Conservation (phyloP, 2,797 vertebrate genomes). For the Urosaurus nigricauda region DNA sequence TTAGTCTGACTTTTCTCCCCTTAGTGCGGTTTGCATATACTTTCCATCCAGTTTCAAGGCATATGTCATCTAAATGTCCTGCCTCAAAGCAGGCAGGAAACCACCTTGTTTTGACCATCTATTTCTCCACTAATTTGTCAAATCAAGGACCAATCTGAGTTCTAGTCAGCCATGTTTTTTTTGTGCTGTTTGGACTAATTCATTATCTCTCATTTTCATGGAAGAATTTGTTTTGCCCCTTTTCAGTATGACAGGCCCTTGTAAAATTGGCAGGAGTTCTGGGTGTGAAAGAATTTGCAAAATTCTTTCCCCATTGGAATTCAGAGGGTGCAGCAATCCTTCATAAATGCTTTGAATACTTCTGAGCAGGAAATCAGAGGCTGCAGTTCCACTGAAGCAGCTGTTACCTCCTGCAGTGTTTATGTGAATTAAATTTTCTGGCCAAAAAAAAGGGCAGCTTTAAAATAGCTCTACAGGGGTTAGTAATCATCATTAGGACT, state of each 20-base stretch:
- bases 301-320: background rate
- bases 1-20: no score
- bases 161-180: background rate
- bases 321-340: background rate
- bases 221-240: background rate
- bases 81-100: no score
- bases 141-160: background rate
- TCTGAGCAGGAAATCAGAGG: background rate
- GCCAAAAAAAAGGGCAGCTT: no score
- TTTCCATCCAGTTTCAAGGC: no score
- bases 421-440: fast-evolving
- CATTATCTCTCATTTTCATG: background rate
- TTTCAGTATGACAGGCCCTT: fast-evolving
- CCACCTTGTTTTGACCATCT: no score
- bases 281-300: background rate
- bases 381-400: background rate
- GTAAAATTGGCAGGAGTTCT: background rate
- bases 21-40: no score
- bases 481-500: background rate
- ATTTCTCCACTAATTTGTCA: background rate
- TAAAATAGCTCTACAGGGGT: background rate
- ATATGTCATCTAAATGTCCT: no score
- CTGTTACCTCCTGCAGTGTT: fast-evolving
- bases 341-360: background rate
- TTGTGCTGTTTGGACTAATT: background rate